Base-by-base conservation (phyloP, 2,113 vertebrate genomes). In the Puntigrus tetrazona region DNA sequence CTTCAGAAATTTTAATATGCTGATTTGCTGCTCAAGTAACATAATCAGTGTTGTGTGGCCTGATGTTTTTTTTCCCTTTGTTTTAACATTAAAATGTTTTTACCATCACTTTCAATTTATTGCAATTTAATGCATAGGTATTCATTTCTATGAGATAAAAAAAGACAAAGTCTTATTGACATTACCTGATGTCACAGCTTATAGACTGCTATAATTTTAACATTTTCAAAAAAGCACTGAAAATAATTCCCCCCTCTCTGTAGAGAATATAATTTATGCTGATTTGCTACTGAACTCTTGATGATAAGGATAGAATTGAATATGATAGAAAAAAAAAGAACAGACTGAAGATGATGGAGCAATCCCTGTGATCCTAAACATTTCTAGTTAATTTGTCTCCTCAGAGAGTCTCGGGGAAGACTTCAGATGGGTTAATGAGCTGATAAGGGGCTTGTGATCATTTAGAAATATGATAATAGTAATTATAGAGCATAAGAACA, bases 381-480 rank as follows among this genome's bases (percentile, higher is more conserved):
- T 38, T 78, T 43, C 16, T 13, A 67, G 50, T 59, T 59, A 27
- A 75, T 50, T 50, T 31, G 73, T 67, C 59, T 67, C 25, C 38
- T 27, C 78, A 31, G 63, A 81, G 20, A 70, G 79, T 36, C 43
- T 81, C 63, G 34, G 10, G 20, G 43, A 81, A 69, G 29, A 36
- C 79, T 70, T 81, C 11, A 69, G 45, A 70, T 81, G 45, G 10
- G 79, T 52, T 50, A 81, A 81, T 50, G 61, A 55, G 45, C 79
- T 70, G 27, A 81, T 78, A 78, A 31, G 61, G 29, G 18, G 18
- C 61, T 81, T 81, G 61, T 69, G 78, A 81, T 81, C 61, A 69
- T 81, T 81, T 81, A 81, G 78, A 50, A 69, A 70, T 70, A 81
- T 69, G 63, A 69, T 70, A 70, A 50, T 70, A 70, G 43, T 52